Base-by-base conservation (phyloP, 2,113 vertebrate genomes). In the Sturnira hondurensis region DNA sequence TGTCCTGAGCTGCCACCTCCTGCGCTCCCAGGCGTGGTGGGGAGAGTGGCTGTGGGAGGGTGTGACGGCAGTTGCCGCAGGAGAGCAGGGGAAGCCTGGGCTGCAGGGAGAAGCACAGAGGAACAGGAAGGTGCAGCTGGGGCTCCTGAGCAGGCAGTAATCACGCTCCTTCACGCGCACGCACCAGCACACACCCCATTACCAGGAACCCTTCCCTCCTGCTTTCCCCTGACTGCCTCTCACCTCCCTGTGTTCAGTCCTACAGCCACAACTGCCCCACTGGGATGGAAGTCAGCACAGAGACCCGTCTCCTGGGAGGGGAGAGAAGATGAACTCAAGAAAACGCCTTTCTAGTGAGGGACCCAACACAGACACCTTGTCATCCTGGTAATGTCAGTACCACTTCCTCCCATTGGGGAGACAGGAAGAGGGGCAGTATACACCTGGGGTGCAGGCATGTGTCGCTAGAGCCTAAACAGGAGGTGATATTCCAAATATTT, bases 281-380 rank as follows among this genome's bases (percentile, higher is more conserved):
- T 99, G 0, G 99, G 99, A 74, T 99, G 99, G 98, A 99, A 99
- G 83, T 99, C 99, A 33, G 99, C 99, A 97, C 99, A 99, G 94
- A 99, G 92, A 6, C 99, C 99, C 0, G 98, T 99, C 92, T 99
- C 99, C 99, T 99, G 94, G n/a, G 36, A 95, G n/a, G 70, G 43
- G 43, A 89, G 31, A 94, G 54, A 93, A 86, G 54, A 24, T 45
- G n/a, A 63, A 86, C 87, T 91, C 61, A 89, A 52, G 71, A 83
- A 74, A 47, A 45, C 56, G 71, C 78, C 54, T 50, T 73, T 92
- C 76, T 17, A 92, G 26, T 11, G 50, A 88, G 70, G 68, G 67
- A 91, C 45, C 58, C 63, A 26, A 43, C 24, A 56, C 2, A 4
- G 73, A 65, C 43, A 67, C 28, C n/a, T 67, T 38, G 38, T 92